Conservation (phyloP, 1,140 invertebrate species). For the Adelges cooleyi region DNA sequence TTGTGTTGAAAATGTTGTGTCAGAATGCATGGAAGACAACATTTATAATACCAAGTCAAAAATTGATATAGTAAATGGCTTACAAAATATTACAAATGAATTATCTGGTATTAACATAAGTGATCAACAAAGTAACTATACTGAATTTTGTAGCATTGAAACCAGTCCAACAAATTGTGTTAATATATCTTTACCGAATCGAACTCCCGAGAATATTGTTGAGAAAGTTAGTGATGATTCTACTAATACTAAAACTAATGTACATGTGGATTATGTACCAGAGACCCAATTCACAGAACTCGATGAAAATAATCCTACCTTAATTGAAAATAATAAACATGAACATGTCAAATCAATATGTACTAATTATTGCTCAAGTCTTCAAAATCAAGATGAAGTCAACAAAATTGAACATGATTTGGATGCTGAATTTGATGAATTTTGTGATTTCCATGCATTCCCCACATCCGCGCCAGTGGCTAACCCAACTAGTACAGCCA, state of each 20-base stretch:
- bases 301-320: not conserved
- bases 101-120: no score
- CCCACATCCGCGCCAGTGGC: not conserved
- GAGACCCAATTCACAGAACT: no score
- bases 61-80: no score
- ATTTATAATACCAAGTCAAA: no score
- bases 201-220: not conserved
- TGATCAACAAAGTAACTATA: no score
- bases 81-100: no score
- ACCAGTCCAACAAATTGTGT: not conserved
- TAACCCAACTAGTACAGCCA: not conserved
- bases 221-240: no score
- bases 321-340: not conserved
- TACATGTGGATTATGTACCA: no score
- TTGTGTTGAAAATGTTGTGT: not conserved
- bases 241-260: no score
- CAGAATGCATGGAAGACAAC: not conserved
- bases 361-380: not conserved
- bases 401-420: not conserved
- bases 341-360: slow-evolving; percentile 6
- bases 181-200: not conserved
- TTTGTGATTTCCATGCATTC: slow-evolving; percentile 15
- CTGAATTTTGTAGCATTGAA: not conserved
- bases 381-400: not conserved
- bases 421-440: slow-evolving; percentile 3